These are phyloP conservation scores for Galeopterus variegatus DNA, from an alignment of 2,113 vertebrate genomes.

Conservation along the genomic window DNA sequence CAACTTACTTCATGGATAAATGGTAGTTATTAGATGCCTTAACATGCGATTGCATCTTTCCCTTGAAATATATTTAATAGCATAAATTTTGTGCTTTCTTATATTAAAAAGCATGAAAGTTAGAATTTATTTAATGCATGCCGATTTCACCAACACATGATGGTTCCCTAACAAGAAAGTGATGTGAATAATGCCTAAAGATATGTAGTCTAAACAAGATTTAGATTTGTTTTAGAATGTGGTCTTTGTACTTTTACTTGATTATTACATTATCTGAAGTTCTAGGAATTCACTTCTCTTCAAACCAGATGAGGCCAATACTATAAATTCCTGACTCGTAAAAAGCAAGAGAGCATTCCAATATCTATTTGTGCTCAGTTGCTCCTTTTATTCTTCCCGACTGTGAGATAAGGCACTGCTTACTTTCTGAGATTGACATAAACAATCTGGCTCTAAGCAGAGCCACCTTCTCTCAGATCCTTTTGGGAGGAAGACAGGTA, in stretches of 20 bases:
- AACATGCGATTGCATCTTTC: background rate
- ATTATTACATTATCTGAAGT: background rate
- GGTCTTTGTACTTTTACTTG: constrained; percentile 17
- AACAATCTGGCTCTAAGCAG: constrained; percentile 18
- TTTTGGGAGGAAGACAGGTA: background rate
- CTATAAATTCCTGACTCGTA: constrained; percentile 33
- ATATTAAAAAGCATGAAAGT: constrained; percentile 10
- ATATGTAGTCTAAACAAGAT: constrained; percentile 35
- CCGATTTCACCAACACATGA: background rate
- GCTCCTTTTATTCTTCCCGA: constrained; percentile 50
- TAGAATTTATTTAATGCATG: background rate
- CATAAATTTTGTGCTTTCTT: background rate
- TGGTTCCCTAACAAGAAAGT: constrained; percentile 17
- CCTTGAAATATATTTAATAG: background rate
- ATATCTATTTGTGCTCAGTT: background rate
- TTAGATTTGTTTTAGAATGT: constrained; percentile 39
- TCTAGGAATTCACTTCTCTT: constrained; percentile 50
- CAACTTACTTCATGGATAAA: constrained; percentile 11
- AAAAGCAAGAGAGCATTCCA: constrained; percentile 24
- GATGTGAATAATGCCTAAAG: background rate
- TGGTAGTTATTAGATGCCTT: background rate
- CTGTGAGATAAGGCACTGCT: background rate
- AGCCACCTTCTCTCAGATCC: background rate
- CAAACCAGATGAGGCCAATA: background rate
- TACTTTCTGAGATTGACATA: constrained; percentile 27